A percentile compares a stretch with the other conserved stretches of the same genome.
These are phyloP conservation scores for Xenops minutus DNA, from an alignment of 2,797 vertebrate genomes.

Conservation along the genomic window DNA sequence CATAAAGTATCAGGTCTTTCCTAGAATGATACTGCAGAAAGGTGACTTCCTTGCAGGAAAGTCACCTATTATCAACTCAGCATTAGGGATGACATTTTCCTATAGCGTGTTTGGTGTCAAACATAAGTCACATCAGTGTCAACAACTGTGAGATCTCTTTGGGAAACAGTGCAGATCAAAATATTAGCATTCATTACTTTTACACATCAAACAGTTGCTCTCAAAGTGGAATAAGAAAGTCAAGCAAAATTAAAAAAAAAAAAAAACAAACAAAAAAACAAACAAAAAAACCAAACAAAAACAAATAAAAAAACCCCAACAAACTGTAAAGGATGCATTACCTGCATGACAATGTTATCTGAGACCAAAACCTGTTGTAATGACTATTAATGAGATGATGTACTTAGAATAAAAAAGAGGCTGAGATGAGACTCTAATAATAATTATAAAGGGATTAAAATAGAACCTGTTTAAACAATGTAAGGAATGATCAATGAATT, in stretches of 20 bases:
- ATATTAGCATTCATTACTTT: slow-evolving; percentile 17
- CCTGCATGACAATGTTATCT: neutral
- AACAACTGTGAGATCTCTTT: neutral
- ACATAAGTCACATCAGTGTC: neutral
- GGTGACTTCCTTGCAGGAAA: neutral
- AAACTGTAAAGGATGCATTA: neutral
- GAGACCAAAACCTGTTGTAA: slow-evolving; percentile 6
- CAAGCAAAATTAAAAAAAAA: neutral
- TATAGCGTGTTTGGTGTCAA: neutral
- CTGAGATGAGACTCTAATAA: neutral
- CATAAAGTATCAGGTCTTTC: neutral
- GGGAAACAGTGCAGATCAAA: neutral
- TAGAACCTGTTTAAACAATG: neutral
- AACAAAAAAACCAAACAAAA: too few species aligned
- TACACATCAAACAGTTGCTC: neutral
- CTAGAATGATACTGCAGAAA: neutral
- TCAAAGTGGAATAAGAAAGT: neutral
- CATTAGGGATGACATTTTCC: neutral
- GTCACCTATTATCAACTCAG: neutral
- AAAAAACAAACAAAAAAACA: rapidly evolving
- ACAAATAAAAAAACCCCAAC: too few species aligned
- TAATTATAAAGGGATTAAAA: slow-evolving; percentile 3
- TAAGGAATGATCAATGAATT: slow-evolving; percentile 6
- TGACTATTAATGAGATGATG: slow-evolving; percentile 37
- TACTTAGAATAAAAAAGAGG: neutral